Evolutionary conservation across 2,888 invertebrate genomes (phyloP), one percentile per base, ranked within the genome.

Genomic region (Parnassius glacialis): DNA sequence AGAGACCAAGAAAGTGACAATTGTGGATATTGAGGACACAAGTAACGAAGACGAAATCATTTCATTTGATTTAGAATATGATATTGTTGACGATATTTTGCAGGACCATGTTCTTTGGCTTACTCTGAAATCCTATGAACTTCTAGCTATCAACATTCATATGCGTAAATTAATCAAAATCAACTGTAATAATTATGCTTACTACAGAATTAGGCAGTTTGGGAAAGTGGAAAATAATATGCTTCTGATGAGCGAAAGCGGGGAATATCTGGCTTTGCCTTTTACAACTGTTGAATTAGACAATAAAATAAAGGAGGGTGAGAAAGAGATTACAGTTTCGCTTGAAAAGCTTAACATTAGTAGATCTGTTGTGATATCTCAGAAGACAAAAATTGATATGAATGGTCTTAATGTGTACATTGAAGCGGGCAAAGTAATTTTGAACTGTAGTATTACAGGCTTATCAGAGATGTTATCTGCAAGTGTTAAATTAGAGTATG

Each of bases 161-260:
- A 75, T 70, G 13, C 75, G 75, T n/a, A 64, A 63, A 10, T 72
- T 76, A 66, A 65, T 80, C 5, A 78, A 74, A 68, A 66, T 88
- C 16, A 62, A 48, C 45, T 64, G 70, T 61, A 71, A 70, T 53
- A 77, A 72, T 50, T 77, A 76, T 59, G 77, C 80, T 25, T 79
- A 79, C 65, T 80, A 81, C 50, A 83, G 80, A 74, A 73, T 89
- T 42, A 70, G 73, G 42, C 74, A 79, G 64, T 72, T 85, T 52
- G 67, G 68, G 65, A 70, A 65, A 25, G 69, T 68, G 63, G 67
- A 70, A 0, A 68, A 72, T 10, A 72, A 70, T 13, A 65, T 90
- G 50, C 66, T 78, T 65, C 72, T 91, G 43, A 68, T 81, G 12
- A 90, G 84, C 72, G 84, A 86, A 72, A 79, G 84, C 74, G 85